Base-by-base conservation (phyloP, 37 sponge, comb jelly and placozoan species). In the Halichondria panicea region DNA sequence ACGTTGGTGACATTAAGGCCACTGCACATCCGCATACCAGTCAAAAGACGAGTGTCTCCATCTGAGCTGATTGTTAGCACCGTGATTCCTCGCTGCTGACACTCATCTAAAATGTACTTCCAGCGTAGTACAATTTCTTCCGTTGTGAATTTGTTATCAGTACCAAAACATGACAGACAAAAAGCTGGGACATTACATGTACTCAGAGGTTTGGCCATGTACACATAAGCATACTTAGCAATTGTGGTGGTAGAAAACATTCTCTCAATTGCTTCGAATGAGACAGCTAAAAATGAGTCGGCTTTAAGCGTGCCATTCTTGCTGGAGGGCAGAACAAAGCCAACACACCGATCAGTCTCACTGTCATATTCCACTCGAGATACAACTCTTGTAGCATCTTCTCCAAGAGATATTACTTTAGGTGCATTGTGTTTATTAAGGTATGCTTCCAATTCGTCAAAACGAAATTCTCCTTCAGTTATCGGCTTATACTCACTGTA, bases 161-260 rank as follows among this genome's bases (percentile, higher is more conserved):
- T 83, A 25, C 85, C 85, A 21, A 83, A 27, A 66, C 78, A 84
- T 35, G 72, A 71, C 41, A 84, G 46, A 31, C 65, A 53, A 71
- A 81, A 81, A 13, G 74, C 41, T 55, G 86, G 74, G 25, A 40
- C 74, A 68, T 58, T 33, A 31, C n/a, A n/a, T n/a, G 54, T 13
- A 56, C 44, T 32, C 15, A 72, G 63, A 34, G 85, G 77, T 56
- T 84, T 77, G 34, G 86, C 74, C 79, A 85, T 85, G 54, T 83
- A 85, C n/a, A 85, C 68, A 55, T 45, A 85, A 31, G 86, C 86
- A 42, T 85, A 77, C 43, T 78, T 85, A 28, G 86, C 72, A 55
- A 66, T 56, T 43, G 39, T 41, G 6, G 71, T 34, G 24, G 7
- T 48, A 0, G 11, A 0, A 76, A 84, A 84, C 28, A 25, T 33